Conservation (phyloP, 2,888 invertebrate genomes). For the Clanis bilineata region DNA sequence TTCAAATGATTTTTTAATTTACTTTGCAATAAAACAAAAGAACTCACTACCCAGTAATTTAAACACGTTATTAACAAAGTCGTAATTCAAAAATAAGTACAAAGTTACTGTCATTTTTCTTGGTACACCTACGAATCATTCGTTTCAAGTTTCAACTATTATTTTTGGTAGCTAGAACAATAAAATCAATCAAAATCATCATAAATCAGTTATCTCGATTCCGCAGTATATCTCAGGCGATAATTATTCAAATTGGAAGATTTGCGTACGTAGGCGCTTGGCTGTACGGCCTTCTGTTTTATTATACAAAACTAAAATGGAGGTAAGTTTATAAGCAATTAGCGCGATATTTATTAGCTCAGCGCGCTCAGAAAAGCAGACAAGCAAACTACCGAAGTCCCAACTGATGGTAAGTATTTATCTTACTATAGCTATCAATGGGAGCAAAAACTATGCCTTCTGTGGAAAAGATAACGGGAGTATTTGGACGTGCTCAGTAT, state of each 20-base stretch:
- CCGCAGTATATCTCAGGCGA: not conserved
- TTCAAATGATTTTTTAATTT: too few relatives aligned
- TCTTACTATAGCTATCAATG: too few relatives aligned
- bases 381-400: too few relatives aligned
- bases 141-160: not conserved
- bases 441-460: too few relatives aligned
- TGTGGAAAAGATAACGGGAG: too few relatives aligned
- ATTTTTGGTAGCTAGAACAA: constrained; percentile 4
- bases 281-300: not conserved
- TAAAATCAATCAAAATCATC: constrained; percentile 6
- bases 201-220: constrained; percentile 4
- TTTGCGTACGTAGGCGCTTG: not conserved
- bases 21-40: too few relatives aligned
- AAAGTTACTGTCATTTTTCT: not conserved
- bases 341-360: not conserved
- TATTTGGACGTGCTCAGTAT: too few relatives aligned
- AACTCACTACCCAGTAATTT: too few relatives aligned
- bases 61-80: too few relatives aligned
- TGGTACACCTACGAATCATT: not conserved
- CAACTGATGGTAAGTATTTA: too few relatives aligned
- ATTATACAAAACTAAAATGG: not conserved
- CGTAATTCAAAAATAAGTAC: too few relatives aligned
- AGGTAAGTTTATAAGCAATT: not conserved
- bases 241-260: constrained; percentile 10
- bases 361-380: too few relatives aligned